Percentiles rank a stretch among this genome's conserved stretches.
Evolutionary conservation across 2,113 vertebrate genomes (phyloP).

Genomic region (Ictalurus punctatus): DNA sequence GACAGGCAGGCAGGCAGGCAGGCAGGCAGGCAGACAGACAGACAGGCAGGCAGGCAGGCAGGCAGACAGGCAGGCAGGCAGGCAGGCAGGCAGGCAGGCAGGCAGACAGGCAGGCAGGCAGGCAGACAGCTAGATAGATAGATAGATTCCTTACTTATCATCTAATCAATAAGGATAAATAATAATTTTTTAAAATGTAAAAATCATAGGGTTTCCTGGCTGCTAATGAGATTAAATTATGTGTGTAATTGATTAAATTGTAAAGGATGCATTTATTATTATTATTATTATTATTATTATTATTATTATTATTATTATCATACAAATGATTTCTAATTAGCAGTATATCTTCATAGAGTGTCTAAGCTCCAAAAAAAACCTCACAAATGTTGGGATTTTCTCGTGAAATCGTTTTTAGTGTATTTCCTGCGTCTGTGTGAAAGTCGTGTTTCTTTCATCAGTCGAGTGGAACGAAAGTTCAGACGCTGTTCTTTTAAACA

Average conservation of each 20-base stretch:
- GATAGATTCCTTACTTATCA: background rate
- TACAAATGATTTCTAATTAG: background rate
- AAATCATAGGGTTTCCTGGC: background rate
- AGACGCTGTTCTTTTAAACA: slow-evolving; percentile 43
- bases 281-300: background rate
- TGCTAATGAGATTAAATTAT: too few relatives aligned
- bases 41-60: too few relatives aligned
- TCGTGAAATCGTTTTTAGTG: slow-evolving; percentile 56
- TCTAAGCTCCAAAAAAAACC: background rate
- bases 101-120: too few relatives aligned
- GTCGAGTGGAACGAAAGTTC: slow-evolving; percentile 34
- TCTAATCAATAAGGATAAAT: background rate
- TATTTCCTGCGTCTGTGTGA: slow-evolving; percentile 40
- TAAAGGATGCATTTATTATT: background rate
- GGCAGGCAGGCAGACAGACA: too few relatives aligned
- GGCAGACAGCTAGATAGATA: too few relatives aligned
- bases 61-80: too few relatives aligned
- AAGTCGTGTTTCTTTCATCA: slow-evolving; percentile 55
- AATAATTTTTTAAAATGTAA: background rate
- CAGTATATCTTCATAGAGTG: background rate
- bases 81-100: too few relatives aligned
- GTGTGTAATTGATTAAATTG: too few relatives aligned
- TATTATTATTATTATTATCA: background rate
- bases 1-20: too few relatives aligned
- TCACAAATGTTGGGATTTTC: slow-evolving; percentile 61